These are phyloP conservation scores for Pectinophora gossypiella DNA, from an alignment of 1,140 invertebrate genomes.

Conservation along the genomic window DNA sequence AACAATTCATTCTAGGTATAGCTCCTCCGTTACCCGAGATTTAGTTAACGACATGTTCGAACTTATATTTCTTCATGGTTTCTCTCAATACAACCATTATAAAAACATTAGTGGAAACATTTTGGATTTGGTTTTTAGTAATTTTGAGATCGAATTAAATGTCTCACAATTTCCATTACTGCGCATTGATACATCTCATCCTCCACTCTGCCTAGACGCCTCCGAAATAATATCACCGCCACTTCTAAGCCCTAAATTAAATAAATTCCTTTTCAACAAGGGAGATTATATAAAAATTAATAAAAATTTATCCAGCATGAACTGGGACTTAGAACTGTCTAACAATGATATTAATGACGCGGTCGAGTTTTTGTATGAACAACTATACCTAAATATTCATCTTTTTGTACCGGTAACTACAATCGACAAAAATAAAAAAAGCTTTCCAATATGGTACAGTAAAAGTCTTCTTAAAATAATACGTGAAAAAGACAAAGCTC, in stretches of 20 bases:
- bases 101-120: background rate
- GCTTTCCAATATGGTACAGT: background rate
- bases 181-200: background rate
- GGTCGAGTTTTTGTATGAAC: background rate
- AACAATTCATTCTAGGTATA: background rate
- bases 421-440: background rate
- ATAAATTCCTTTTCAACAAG: background rate
- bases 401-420: background rate
- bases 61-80: background rate
- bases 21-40: background rate
- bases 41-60: background rate
- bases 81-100: background rate
- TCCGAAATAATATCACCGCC: background rate
- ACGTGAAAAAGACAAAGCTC: slow-evolving; percentile 1
- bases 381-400: background rate
- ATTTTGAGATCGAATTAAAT: background rate
- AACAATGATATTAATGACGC: background rate
- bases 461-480: slow-evolving; percentile 1
- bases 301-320: background rate
- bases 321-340: background rate
- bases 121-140: background rate
- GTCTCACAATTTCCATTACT: background rate
- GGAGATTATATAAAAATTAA: background rate
- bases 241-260: background rate
- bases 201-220: background rate